Percentiles rank a stretch among this genome's conserved stretches.
Evolutionary conservation across 2,888 invertebrate genomes (phyloP).

Genomic region (Lissonota sp.): DNA sequence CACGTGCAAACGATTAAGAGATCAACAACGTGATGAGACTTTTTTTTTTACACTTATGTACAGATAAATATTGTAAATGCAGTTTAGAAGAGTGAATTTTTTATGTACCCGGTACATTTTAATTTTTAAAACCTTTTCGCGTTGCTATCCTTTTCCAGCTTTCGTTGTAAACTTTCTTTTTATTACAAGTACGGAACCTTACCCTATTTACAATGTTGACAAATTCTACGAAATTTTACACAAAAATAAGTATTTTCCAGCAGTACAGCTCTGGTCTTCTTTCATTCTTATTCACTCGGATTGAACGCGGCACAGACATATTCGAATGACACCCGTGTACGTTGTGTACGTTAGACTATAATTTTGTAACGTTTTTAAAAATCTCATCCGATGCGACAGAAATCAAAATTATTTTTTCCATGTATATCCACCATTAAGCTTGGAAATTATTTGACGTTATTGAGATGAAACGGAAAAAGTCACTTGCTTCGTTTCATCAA

Average conservation of each 20-base stretch:
- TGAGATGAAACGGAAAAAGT: conserved; percentile 17
- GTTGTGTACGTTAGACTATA: conserved; percentile 9
- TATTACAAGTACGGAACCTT: conserved; percentile 81
- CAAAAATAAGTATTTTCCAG: conserved; percentile 78
- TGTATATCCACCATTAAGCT: background rate
- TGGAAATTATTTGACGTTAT: background rate
- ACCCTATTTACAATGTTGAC: conserved; percentile 79
- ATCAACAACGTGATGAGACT: conserved; percentile 16
- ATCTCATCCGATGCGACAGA: background rate
- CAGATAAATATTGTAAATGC: conserved; percentile 43
- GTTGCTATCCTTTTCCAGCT: conserved; percentile 19
- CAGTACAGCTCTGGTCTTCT: conserved; percentile 60
- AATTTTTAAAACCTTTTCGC: conserved; percentile 16
- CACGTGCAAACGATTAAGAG: conserved; percentile 79
- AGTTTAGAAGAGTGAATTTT: conserved; percentile 9
- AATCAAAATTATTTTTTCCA: background rate
- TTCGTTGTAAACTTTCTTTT: conserved; percentile 77
- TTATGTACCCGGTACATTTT: conserved; percentile 3
- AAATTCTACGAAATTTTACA: conserved; percentile 79
- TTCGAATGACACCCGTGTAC: conserved; percentile 33
- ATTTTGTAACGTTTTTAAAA: conserved; percentile 20
- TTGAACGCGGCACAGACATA: conserved; percentile 54
- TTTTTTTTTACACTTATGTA: conserved; percentile 36
- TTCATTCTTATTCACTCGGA: conserved; percentile 51
- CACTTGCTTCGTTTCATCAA: conserved; percentile 58